Base-by-base conservation (phyloP, 2,797 vertebrate species). In the Gymnoscopelus microlampas region DNA sequence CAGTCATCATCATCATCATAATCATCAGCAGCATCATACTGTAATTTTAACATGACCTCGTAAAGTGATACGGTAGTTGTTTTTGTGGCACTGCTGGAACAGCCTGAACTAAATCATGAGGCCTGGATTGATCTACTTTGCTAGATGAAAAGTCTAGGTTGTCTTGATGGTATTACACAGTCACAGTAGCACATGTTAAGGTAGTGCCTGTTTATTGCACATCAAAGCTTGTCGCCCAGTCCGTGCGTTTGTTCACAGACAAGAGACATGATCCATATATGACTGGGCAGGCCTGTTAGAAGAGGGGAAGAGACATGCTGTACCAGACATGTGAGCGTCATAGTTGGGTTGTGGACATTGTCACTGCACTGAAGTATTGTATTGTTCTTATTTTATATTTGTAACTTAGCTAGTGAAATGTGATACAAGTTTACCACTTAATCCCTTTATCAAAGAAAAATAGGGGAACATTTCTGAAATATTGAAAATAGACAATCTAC, bases 81-180 rank as follows among this genome's bases (percentile, higher is more conserved):
- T 29, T 35, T 35, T 35, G 5, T 35, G 32, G 32, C 5, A 5
- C 32, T 6, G 5, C 39, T 44, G 39, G 7, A 44, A 44, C 39
- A 44, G 39, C 29, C 66, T 59, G 44, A 68, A n/a, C 0, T 29
- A 50, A 47, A 65, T 74, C 72, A 68, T 0, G 14, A 24, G n/a
- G 23, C 60, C 26, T 10, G 24, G 29, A 24, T 44, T 60, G 63
- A 75, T 76, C 77, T 60, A 3, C 60, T 74, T 15, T 58, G 63
- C 13, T 35, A 39, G 51, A 54, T 24, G 32, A 44, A 15, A 50
- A 5, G 56, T 54, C 3, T 14, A 29, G 4, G 12, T 15, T 44
- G 44, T 73, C 71, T 49, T 76, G 74, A 76, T 63, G 0, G 24
- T 44, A 76, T 88, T 64, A 84, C 12, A 19, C 56, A 7, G 29